Conservation (phyloP, 2,797 vertebrate genomes). For the Epinephelus awoara region DNA sequence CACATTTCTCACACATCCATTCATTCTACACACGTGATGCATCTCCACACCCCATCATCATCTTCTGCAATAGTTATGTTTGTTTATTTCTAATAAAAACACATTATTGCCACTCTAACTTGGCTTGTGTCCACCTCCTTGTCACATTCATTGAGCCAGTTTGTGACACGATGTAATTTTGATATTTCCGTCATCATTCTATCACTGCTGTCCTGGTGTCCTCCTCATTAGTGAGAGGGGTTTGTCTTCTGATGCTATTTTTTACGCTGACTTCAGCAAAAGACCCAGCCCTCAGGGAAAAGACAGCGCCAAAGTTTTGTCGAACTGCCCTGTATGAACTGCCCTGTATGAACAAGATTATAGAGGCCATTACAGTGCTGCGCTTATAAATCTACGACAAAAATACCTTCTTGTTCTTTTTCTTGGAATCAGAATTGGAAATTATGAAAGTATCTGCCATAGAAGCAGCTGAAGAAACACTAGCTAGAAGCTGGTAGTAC, state of each 20-base stretch:
- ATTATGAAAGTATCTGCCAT: not conserved
- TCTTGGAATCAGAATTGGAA: not conserved
- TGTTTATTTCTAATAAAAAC: conserved; percentile 19
- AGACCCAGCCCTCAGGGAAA: conserved; percentile 1
- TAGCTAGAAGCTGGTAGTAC: not conserved
- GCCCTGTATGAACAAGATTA: no score
- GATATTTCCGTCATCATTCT: conserved; percentile 4
- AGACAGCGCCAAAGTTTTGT: not conserved
- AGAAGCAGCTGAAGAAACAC: not conserved
- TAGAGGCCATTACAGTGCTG: conserved; percentile 4
- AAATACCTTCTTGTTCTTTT: not conserved
- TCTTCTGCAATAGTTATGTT: not conserved
- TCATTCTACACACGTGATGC: not conserved
- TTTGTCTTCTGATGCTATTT: conserved; percentile 21
- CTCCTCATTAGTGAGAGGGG: conserved; percentile 6
- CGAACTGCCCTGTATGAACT: conserved; percentile 8
- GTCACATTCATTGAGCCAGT: not conserved
- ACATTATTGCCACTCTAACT: not conserved
- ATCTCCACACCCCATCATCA: not conserved
- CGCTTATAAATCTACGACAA: not conserved
- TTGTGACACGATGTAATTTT: conserved; percentile 12
- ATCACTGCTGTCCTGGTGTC: not conserved
- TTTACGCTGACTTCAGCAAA: conserved; percentile 21
- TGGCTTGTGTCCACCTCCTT: not conserved
- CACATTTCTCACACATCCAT: not conserved